A percentile compares a stretch with the other conserved stretches of the same genome.
Conservation (phyloP, 2,888 invertebrate species). For the Hecatera dysodea region DNA sequence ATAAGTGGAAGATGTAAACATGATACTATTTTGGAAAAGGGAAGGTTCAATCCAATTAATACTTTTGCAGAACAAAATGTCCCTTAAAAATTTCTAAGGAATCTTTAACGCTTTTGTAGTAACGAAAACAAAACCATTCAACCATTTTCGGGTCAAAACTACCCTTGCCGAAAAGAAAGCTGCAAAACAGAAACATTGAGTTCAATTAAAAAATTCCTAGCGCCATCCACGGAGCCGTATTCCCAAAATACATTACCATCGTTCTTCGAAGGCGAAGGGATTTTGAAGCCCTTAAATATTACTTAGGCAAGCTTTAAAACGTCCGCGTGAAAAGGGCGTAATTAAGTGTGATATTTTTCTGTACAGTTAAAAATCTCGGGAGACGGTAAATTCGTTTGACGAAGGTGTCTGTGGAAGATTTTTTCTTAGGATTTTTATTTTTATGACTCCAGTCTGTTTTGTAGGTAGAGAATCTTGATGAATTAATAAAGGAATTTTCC, state of each 20-base stretch:
- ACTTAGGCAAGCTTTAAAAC: constrained; percentile 67
- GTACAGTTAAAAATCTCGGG: constrained; percentile 64
- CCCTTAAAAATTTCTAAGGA: not conserved
- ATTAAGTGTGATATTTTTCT: constrained; percentile 68
- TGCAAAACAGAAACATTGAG: constrained; percentile 45
- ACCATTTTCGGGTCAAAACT: constrained; percentile 29
- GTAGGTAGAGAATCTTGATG: constrained; percentile 46
- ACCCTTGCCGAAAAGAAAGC: constrained; percentile 28
- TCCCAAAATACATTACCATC: constrained; percentile 66
- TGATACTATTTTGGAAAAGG: not conserved
- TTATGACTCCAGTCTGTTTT: constrained; percentile 50
- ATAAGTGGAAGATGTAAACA: not conserved
- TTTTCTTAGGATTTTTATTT: constrained; percentile 44
- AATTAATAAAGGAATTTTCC: constrained; percentile 59
- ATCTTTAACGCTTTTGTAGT: not conserved
- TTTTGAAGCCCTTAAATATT: constrained; percentile 67
- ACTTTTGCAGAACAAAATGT: not conserved
- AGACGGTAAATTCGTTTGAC: constrained; percentile 58
- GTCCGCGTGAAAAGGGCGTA: constrained; percentile 62
- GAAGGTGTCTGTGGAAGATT: constrained; percentile 52
- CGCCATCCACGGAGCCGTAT: constrained; percentile 45
- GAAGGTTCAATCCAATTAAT: constrained; percentile 15
- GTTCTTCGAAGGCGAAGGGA: constrained; percentile 57
- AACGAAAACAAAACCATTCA: constrained; percentile 16
- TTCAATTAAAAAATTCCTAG: constrained; percentile 60